Conservation (phyloP, 1,140 invertebrate genomes). For the Pentalonia nigronervosa region DNA sequence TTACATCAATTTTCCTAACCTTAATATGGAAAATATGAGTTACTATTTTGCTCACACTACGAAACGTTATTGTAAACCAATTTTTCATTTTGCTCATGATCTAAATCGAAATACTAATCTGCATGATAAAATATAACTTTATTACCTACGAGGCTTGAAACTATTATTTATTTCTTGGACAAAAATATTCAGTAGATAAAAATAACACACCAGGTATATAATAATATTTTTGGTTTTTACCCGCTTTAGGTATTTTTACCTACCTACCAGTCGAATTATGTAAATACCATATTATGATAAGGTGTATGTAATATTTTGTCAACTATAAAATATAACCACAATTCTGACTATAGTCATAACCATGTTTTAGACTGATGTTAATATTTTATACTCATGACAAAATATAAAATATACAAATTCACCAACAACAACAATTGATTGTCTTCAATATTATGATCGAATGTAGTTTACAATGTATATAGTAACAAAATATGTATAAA, state of each 20-base stretch:
- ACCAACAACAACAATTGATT: not conserved
- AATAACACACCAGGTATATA: not conserved
- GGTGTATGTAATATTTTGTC: not conserved
- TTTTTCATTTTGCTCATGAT: not conserved
- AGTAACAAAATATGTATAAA: not conserved
- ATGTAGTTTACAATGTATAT: not conserved
- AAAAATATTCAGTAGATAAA: not conserved
- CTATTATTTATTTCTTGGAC: not conserved
- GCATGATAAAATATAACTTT: not conserved
- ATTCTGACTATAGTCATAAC: not conserved
- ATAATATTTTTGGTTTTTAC: not conserved
- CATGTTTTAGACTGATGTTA: not conserved
- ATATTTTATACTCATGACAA: not conserved
- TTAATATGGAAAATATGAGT: not conserved
- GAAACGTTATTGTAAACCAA: not conserved
- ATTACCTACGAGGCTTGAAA: not conserved
- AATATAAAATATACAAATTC: not conserved
- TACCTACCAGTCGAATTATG: not conserved
- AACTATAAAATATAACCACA: not conserved
- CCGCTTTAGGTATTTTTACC: not conserved
- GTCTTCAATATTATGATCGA: not conserved
- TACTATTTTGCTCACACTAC: not conserved
- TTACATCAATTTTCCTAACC: not conserved
- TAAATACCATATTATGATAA: not conserved
- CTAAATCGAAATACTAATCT: not conserved